Evolutionary conservation across 1,140 invertebrate species (phyloP), one percentile per base, ranked within the genome.

Genomic region (Thalassaphorura encarpata): DNA sequence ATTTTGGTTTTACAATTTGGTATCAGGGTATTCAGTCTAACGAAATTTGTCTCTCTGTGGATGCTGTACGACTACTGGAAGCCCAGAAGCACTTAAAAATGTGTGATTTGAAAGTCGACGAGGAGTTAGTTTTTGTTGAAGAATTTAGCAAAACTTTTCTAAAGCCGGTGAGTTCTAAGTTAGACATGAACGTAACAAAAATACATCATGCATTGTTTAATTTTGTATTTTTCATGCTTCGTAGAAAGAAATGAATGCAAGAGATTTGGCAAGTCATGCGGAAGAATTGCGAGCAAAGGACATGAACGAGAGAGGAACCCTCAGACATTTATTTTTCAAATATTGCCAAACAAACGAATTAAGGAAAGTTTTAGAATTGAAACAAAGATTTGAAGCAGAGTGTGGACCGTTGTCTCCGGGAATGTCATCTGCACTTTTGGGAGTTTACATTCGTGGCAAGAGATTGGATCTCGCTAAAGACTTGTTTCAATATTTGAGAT

Each of bases 281-380:
- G 3, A 59, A 54, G 57, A 59, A 29, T 23, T 59, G 11, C 5
- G 11, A 19, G n/a, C 57, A 1, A 59, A 59, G 40, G 45, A 41
- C 6, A 43, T 59, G 46, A 59, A 59, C 23, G 16, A 24, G 5
- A 27, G 52, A 43, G 57, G 57, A 13, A 27, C 24, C 8, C 8
- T 26, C 3, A 24, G 57, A 21, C 48, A 50, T 16, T 18, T 59
- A 11, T 59, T 59, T 50, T 28, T 59, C 0, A 59, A 59, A 43
- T 59, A 59, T 36, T 59, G 57, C 18, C 46, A 52, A 54, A 16
- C 11, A 16, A 45, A 45, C 15, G 57, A 59, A 23, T 23, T 54
- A 31, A 5, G 11, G 16, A 59, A 50, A 27, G 57, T 39, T 19
- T 13, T 54, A 23, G 28, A 48, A 50, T 15, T 46, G 2, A 54